Base-by-base conservation (phyloP, 1,140 invertebrate genomes). In the Teleopsis dalmanni region DNA sequence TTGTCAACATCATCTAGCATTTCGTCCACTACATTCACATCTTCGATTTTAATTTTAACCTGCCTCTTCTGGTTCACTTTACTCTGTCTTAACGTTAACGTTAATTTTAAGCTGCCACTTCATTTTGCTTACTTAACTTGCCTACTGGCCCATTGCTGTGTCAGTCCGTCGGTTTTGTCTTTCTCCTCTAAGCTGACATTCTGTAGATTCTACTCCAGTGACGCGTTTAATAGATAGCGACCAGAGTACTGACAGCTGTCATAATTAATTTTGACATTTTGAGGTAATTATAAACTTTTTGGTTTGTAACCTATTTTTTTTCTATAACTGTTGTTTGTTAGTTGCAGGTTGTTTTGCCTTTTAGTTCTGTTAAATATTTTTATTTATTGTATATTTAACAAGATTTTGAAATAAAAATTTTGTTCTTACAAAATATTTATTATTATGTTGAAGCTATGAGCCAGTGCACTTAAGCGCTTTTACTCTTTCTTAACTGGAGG, bases 241-340 rank as follows among this genome's bases (percentile, higher is more conserved):
- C 37, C 36, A 43, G 40, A 33, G 13, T 27, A 37, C 50, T 52
- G 50, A 52, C 50, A 52, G 50, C 50, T 52, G 50, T 52, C 50
- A 52, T 52, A 52, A 52, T 52, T 52, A 52, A 47, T 52, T 52
- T 52, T 52, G 50, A 52, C 50, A 52, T 47, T 52, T 48, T 23
- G 50, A 36, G 50, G 45, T 52, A 52, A 52, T 52, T 52, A 52
- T 52, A 52, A 40, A 37, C 42, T 51, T 47, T 42, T 37, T 11
- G 3, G 41, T 19, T 29, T 21, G 27, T 27, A n/a, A n/a, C n/a
- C n/a, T n/a, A n/a, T n/a, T n/a, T n/a, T n/a, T n/a, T n/a, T n/a
- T n/a, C n/a, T n/a, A n/a, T n/a, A n/a, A n/a, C n/a, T n/a, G n/a
- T n/a, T n/a, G n/a, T n/a, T n/a, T n/a, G n/a, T n/a, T n/a, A n/a